Percentiles rank a stretch among this genome's conserved stretches.
phyloP scores from a whole-genome alignment of 2,113 vertebrate species.

The Chaenogobius annularis region DNA sequence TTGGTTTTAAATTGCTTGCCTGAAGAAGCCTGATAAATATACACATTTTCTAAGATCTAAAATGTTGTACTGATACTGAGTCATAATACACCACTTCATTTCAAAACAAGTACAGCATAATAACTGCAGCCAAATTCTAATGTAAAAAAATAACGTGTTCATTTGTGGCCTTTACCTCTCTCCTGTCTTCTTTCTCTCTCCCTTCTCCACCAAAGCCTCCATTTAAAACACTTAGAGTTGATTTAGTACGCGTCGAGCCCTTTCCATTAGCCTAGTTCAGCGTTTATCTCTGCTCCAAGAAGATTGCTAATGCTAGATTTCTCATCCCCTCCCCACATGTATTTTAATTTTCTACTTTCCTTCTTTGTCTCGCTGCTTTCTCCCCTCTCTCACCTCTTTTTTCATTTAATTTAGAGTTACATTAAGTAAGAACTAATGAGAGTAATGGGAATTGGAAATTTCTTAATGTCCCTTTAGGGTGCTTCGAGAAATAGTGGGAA shows the following conservation, averaged over 20 bases:
- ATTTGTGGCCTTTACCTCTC: background rate
- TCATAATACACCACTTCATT: too few relatives aligned
- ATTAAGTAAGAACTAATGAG: background rate
- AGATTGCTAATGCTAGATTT: slow-evolving; percentile 67
- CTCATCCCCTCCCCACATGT: slow-evolving; percentile 17
- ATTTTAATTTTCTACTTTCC: slow-evolving; percentile 33
- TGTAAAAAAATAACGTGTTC: too few relatives aligned
- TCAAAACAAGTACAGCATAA: too few relatives aligned
- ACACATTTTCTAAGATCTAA: too few relatives aligned
- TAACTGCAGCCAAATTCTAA: too few relatives aligned
- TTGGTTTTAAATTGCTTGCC: too few relatives aligned
- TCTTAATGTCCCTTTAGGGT: background rate
- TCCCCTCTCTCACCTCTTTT: slow-evolving; percentile 4
- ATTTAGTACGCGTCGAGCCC: slow-evolving; percentile 69
- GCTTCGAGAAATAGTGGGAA: too few relatives aligned
- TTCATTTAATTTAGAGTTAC: slow-evolving; percentile 2
- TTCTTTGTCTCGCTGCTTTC: slow-evolving; percentile 13
- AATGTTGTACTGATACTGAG: too few relatives aligned
- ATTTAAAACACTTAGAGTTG: slow-evolving; percentile 75
- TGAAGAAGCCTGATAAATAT: too few relatives aligned
- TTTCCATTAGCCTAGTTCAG: slow-evolving; percentile 69
- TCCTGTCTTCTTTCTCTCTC: slow-evolving; percentile 3
- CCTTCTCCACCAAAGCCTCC: slow-evolving; percentile 14
- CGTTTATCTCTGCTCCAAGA: slow-evolving; percentile 67
- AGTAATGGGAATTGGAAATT: background rate